Base-by-base conservation (phyloP, 2,888 invertebrate species). In the Disparrhopalites patrizii region DNA sequence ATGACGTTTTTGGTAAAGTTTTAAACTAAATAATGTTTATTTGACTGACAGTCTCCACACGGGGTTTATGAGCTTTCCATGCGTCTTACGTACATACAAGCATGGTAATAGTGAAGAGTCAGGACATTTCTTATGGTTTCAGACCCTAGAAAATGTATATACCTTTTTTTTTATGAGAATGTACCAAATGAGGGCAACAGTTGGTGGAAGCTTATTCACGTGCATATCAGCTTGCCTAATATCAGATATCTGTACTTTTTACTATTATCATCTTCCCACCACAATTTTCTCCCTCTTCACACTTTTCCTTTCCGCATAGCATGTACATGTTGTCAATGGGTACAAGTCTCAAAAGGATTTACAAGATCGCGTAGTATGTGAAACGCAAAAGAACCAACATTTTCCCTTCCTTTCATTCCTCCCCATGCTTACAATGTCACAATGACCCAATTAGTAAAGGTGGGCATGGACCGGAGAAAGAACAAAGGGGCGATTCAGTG, bases 21-120 rank as follows among this genome's bases (percentile, higher is more conserved):
- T 47, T 47, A 47, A 47, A n/a, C 20, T 47, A 23, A 3, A 47
- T 20, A 47, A 23, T 47, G 47, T 47, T 47, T 47, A 47, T 47
- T 47, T 47, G 47, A 13, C 20, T 47, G 47, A 7, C 25, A 25
- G 47, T 47, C 20, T 47, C 8, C 15, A 36, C 7, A 15, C 36
- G 15, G 15, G 15, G 15, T 36, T 36, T 36, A 36, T 36, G 36
- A 36, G 36, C 36, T 36, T 15, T 36, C 7, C 36, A 36, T 36
- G 15, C 15, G 7, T 15, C 36, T 15, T 36, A 36, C 36, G 15
- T 10, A 36, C 36, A 7, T 36, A 36, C 36, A 36, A n/a, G 36
- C 36, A 36, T 36, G 36, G 36, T 36, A 36, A 36, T n/a, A n/a
- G n/a, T n/a, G n/a, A n/a, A n/a, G n/a, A n/a, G n/a, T n/a, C n/a